Percentiles rank a stretch among this genome's conserved stretches.
phyloP scores from a whole-genome alignment of 1,140 invertebrate genomes.

The Caenorhabditis brenneri region DNA sequence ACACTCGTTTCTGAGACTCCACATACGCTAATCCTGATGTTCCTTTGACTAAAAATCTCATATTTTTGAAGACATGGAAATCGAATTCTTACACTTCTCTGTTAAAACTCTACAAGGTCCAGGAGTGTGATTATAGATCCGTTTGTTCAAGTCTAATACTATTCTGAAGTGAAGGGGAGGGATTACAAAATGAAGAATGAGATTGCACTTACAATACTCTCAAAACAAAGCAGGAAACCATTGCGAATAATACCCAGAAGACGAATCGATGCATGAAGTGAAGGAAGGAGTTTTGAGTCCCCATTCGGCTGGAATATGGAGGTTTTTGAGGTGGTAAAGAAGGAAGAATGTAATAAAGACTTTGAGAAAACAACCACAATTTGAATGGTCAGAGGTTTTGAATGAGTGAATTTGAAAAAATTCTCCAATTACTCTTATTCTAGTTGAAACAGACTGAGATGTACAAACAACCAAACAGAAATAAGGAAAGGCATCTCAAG shows the following conservation, averaged over 20 bases:
- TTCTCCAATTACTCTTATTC: no score
- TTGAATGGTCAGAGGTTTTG: no score
- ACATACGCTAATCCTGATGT: neutral
- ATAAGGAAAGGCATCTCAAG: no score
- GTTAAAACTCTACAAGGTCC: constrained; percentile 32
- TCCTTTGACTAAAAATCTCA: neutral
- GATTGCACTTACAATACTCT: constrained; percentile 2
- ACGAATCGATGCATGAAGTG: constrained; percentile 25
- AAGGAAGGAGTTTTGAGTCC: neutral
- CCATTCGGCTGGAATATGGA: neutral
- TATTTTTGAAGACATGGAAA: no score
- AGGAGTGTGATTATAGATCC: constrained; percentile 39
- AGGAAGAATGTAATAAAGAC: no score
- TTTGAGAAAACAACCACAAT: no score
- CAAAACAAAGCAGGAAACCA: neutral
- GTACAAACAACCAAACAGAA: no score
- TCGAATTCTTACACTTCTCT: neutral
- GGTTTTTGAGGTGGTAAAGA: no score
- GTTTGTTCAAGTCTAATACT: constrained; percentile 9
- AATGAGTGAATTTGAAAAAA: no score
- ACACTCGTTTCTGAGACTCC: constrained; percentile 11
- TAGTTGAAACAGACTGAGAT: no score
- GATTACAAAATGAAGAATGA: neutral
- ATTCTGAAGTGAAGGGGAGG: no score
- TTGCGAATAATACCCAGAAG: neutral